Evolutionary conservation across 1,140 invertebrate genomes (phyloP), one percentile per base, ranked within the genome.

Genomic region (Drosophila athabasca): DNA sequence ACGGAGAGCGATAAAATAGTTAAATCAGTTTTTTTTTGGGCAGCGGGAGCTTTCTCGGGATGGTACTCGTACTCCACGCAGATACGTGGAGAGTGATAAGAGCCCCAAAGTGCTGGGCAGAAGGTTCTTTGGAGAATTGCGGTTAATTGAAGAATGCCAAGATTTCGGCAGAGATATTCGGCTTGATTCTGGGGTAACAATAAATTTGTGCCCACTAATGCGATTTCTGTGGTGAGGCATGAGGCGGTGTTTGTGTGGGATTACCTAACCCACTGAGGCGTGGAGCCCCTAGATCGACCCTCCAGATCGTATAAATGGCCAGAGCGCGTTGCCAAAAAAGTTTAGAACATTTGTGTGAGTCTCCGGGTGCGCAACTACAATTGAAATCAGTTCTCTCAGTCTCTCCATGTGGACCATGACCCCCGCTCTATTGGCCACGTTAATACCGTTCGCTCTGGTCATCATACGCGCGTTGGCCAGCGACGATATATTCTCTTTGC

Each of bases 321-420:
- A 54, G 41, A 41, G 79, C 52, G 52, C n/a, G 62, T 50, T 62
- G 82, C 62, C 67, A 50, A 55, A 58, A 59, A 71, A 87, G 82
- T 76, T 88, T 88, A 88, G 83, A 88, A 88, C 84, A 77, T 88
- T 88, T 70, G 52, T 60, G 71, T 43, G 64, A 50, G 66, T 61
- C 64, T 62, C 11, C 67, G 51, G 52, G 53, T 55, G 62, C 71
- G 67, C 60, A 69, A 53, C 53, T 62, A 60, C 13, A 62, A 54
- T 62, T 52, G 31, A 48, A 60, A 55, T 13, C 19, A 65, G 22
- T 69, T 50, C 59, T 15, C 41, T n/a, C n/a, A n/a, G 46, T 48
- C 44, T 44, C 51, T 58, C 43, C 43, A 31, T 26, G 44, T 57
- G 46, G 31, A 45, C 61, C 66, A 71, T 88, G 83, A 49, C 60